Evolutionary conservation across 1,140 invertebrate species (phyloP).

Genomic region (Halyomorpha halys): DNA sequence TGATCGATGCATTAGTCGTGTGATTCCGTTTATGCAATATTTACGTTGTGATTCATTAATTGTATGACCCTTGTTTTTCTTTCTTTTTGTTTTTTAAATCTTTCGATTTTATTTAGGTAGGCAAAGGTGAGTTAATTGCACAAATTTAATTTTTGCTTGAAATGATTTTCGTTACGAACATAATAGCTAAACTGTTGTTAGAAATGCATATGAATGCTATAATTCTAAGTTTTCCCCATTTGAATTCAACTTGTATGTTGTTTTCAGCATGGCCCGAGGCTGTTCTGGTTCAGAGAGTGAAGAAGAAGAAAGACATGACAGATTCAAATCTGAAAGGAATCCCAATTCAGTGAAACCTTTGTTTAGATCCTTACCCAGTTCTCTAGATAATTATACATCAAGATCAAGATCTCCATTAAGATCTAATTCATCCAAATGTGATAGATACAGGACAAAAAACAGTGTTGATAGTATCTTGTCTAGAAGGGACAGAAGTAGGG

Average conservation of each 20-base stretch:
- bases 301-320: conserved; percentile 24
- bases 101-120: no score
- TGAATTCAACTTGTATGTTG: not conserved
- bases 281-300: conserved; percentile 20
- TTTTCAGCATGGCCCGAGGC: conserved; percentile 22
- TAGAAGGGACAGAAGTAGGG: conserved; percentile 19
- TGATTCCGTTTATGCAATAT: no score
- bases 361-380: not conserved
- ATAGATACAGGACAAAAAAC: conserved; percentile 20
- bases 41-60: no score
- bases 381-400: conserved; percentile 1
- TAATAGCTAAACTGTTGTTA: no score
- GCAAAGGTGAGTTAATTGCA: no score
- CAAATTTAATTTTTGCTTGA: no score
- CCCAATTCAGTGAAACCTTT: not conserved
- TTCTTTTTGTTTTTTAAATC: no score
- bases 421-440: not conserved
- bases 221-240: not conserved
- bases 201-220: no score
- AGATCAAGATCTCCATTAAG: conserved; percentile 14
- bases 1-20: no score
- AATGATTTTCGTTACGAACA: no score
- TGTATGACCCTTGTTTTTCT: no score
- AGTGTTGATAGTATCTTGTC: conserved; percentile 5
- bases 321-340: conserved; percentile 23